Evolutionary conservation across 2,888 invertebrate species (phyloP).

Genomic region (Sussaba pulchella): DNA sequence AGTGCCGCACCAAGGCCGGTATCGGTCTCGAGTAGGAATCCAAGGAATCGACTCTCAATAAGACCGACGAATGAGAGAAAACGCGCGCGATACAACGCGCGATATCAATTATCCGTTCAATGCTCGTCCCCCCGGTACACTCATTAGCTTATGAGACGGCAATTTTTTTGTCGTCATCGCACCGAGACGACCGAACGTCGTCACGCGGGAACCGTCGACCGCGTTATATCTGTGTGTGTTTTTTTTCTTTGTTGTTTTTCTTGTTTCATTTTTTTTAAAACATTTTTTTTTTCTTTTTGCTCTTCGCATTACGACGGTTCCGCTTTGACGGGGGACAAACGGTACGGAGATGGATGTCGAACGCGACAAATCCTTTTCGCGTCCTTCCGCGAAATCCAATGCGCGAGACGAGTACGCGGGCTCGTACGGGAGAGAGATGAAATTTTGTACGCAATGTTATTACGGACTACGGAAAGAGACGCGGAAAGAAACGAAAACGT

Average conservation of each 20-base stretch:
- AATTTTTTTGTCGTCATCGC: neutral
- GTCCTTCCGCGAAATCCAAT: slow-evolving; percentile 60
- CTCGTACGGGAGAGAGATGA: neutral
- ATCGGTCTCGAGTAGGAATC: slow-evolving; percentile 1
- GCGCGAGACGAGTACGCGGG: slow-evolving; percentile 18
- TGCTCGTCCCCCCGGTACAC: slow-evolving; percentile 5
- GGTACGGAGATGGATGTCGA: slow-evolving; percentile 5
- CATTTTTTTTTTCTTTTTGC: neutral
- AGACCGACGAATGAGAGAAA: neutral
- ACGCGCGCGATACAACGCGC: neutral
- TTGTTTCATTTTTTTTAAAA: slow-evolving; percentile 6
- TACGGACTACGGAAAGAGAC: too few relatives aligned
- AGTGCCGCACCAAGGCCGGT: slow-evolving; percentile 11
- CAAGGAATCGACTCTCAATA: slow-evolving; percentile 5
- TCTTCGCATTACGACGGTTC: slow-evolving; percentile 9
- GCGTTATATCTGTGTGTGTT: slow-evolving; percentile 2
- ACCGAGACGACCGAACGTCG: neutral
- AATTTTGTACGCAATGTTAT: slow-evolving; percentile 13
- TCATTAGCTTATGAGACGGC: slow-evolving; percentile 19
- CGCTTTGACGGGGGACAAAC: neutral
- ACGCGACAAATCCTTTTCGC: slow-evolving; percentile 34
- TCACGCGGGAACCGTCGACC: neutral
- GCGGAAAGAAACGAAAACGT: neutral
- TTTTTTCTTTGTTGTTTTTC: neutral
- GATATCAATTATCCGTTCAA: slow-evolving; percentile 17